Evolutionary conservation across 2,888 invertebrate species (phyloP), one percentile per base, ranked within the genome.

Genomic region (Oxycera nigricornis): DNA sequence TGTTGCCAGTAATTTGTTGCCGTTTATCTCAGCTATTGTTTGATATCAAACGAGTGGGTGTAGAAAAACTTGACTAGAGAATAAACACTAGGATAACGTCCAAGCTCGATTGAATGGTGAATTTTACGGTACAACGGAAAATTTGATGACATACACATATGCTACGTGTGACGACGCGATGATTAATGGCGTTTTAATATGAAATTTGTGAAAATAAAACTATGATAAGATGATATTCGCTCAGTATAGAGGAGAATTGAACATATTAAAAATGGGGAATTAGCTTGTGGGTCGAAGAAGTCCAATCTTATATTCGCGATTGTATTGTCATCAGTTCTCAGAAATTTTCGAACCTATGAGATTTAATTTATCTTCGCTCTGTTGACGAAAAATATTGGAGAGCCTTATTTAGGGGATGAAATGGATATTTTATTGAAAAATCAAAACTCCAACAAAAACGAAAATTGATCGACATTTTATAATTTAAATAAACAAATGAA

Each of bases 111-210:
- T 70, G 74, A 72, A 76, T 76, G 76, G 74, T 76, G 76, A 76
- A 76, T 76, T 76, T 74, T 72, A 74, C 57, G n/a, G 72, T 57
- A 41, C 31, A 72, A 41, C 72, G 74, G 74, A 76, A 74, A 76
- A 76, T 76, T 76, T 76, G 73, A 73, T 74, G 76, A 76, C 76
- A 76, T 61, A 74, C 76, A 76, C 76, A 76, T 65, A 73, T 74
- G 76, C 74, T 76, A 65, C 72, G 35, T 31, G 57, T 39, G 35
- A 55, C 52, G 57, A 72, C 35, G 76, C 24, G 31, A 65, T 76
- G 76, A 76, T 76, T 76, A 76, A 76, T 76, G 73, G 55, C 39
- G 39, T 72, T 76, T 75, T 62, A 52, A 62, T 67, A 73, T 22
- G n/a, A 59, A 22, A 3, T n/a, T 46, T 17, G 46, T 46, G 11